Evolutionary conservation across 2,113 vertebrate species (phyloP).

Genomic region (Alaudala cheleensis): DNA sequence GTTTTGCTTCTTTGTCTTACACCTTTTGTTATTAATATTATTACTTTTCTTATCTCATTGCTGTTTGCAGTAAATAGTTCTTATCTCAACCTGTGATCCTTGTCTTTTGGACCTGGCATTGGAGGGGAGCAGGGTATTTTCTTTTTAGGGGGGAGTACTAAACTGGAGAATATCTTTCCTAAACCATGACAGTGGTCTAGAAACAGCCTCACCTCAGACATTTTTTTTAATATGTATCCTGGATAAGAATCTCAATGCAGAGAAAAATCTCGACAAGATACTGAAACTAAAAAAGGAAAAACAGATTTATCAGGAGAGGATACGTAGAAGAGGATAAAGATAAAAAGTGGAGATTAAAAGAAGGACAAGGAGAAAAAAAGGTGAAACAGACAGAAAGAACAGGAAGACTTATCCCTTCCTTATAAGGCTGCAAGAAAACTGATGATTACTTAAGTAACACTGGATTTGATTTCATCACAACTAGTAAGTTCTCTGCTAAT

Average conservation of each 20-base stretch:
- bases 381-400: background rate
- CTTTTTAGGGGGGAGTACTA: background rate
- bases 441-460: background rate
- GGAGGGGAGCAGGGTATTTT: rapidly evolving
- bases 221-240: background rate
- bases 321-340: background rate
- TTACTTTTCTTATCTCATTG: background rate
- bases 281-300: background rate
- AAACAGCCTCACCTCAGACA: background rate
- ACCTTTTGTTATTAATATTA: background rate
- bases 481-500: background rate
- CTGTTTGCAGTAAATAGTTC: background rate
- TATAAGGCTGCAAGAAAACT: background rate
- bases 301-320: background rate
- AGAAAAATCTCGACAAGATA: background rate
- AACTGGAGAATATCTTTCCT: background rate
- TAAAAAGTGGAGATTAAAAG: background rate
- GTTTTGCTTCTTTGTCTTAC: background rate
- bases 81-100: background rate
- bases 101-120: background rate
- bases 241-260: background rate
- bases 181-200: background rate
- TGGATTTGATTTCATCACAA: background rate
- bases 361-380: background rate
- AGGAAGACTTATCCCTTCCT: background rate